phyloP scores from a whole-genome alignment of 2,113 vertebrate species.

The Pagrus major region DNA sequence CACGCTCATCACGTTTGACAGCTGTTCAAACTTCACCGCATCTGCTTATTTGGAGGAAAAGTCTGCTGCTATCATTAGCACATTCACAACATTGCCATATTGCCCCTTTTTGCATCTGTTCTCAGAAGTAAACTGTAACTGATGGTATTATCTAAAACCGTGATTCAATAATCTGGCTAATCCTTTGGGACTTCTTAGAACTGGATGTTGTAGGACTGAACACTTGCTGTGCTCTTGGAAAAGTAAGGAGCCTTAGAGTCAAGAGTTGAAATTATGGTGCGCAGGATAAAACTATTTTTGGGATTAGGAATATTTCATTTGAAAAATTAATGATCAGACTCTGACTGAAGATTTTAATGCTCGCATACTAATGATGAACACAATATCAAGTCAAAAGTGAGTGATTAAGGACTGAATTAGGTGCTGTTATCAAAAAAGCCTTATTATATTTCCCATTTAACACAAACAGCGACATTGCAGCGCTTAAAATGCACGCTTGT shows the following conservation, averaged over 20 bases:
- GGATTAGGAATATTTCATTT: slow-evolving; percentile 74
- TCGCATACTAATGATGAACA: slow-evolving; percentile 12
- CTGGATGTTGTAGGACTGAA: slow-evolving; percentile 75
- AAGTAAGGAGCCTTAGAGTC: slow-evolving; percentile 76
- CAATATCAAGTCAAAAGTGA: slow-evolving; percentile 23
- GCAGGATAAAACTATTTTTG: slow-evolving; percentile 74
- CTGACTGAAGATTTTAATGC: slow-evolving; percentile 19
- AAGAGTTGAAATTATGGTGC: slow-evolving; percentile 67
- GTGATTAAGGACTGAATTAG: slow-evolving; percentile 24
- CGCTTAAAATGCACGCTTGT: slow-evolving; percentile 65
- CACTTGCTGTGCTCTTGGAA: slow-evolving; percentile 78
- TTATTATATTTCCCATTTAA: slow-evolving; percentile 25
- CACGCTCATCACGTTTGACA: slow-evolving; percentile 81
- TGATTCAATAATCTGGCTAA: slow-evolving; percentile 85
- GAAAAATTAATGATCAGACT: slow-evolving; percentile 64
- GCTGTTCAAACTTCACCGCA: slow-evolving; percentile 78
- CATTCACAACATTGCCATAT: slow-evolving; percentile 76
- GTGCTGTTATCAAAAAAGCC: not conserved
- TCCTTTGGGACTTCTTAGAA: slow-evolving; percentile 78
- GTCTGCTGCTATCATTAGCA: slow-evolving; percentile 78
- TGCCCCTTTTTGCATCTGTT: slow-evolving; percentile 76
- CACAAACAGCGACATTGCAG: slow-evolving; percentile 20
- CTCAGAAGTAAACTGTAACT: slow-evolving; percentile 82
- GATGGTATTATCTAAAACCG: slow-evolving; percentile 83
- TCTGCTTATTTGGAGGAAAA: slow-evolving; percentile 76